phyloP scores from a whole-genome alignment of 2,888 invertebrate genomes.

The Dolichopus griseipennis region DNA sequence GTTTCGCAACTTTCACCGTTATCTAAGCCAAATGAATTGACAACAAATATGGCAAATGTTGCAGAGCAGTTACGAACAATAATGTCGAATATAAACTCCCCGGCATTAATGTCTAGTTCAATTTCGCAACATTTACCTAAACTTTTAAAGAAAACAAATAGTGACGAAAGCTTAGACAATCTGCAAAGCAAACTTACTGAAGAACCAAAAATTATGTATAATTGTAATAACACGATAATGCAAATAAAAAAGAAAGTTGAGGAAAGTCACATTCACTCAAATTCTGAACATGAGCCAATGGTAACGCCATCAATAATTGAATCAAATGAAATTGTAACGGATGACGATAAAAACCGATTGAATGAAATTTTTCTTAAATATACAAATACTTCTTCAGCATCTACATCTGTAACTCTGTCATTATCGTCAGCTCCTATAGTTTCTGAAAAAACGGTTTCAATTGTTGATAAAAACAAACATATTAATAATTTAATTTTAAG shows the following conservation, averaged over 20 bases:
- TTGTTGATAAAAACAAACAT: neutral
- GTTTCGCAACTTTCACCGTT: constrained; percentile 62
- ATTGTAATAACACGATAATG: neutral
- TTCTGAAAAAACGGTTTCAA: neutral
- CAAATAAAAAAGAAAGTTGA: neutral
- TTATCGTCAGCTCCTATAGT: neutral
- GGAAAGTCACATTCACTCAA: neutral
- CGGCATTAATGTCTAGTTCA: neutral
- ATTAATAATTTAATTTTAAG: neutral
- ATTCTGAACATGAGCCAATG: neutral
- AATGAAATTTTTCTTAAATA: neutral
- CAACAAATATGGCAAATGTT: constrained; percentile 62
- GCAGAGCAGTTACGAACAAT: constrained; percentile 59
- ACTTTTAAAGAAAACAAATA: neutral
- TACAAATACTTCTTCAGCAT: neutral
- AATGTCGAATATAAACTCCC: constrained; percentile 49
- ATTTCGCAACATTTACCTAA: neutral
- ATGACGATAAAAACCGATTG: neutral
- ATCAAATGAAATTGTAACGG: neutral
- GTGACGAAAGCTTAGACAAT: constrained; percentile 17
- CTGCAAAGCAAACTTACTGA: constrained; percentile 22
- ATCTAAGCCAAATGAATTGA: constrained; percentile 62
- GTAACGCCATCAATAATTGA: neutral
- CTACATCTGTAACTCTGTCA: neutral
- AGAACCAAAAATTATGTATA: neutral